Evolutionary conservation across 2,888 invertebrate species (phyloP).

Genomic region (Sphecodes monilicornis): DNA sequence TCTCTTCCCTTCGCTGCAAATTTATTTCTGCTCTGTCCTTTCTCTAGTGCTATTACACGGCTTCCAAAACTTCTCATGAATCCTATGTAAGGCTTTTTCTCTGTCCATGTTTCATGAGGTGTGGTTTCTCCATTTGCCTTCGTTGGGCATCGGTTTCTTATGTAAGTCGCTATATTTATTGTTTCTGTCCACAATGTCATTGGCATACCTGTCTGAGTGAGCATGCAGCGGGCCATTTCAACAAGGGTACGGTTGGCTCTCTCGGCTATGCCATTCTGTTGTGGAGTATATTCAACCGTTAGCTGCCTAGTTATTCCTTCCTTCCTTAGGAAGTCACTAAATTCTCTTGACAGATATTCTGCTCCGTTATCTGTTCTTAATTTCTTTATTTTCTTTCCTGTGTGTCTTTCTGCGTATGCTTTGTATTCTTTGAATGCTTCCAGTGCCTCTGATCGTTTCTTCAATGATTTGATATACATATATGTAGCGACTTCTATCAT

Average conservation of each 20-base stretch:
- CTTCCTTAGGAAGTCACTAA: conserved; percentile 24
- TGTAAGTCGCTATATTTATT: conserved; percentile 35
- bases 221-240: conserved; percentile 71
- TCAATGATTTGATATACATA: conserved; percentile 45
- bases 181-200: conserved; percentile 74
- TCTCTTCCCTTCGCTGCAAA: conserved; percentile 63
- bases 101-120: conserved; percentile 51
- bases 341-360: conserved; percentile 54
- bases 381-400: conserved; percentile 50
- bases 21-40: conserved; percentile 37
- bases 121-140: conserved; percentile 21
- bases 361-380: conserved; percentile 51
- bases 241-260: conserved; percentile 73
- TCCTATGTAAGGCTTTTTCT: conserved; percentile 59
- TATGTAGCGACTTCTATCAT: conserved; percentile 49
- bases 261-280: conserved; percentile 75
- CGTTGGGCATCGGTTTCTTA: conserved; percentile 48
- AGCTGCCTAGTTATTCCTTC: conserved; percentile 56
- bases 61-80: conserved; percentile 59
- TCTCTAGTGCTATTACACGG: conserved; percentile 45
- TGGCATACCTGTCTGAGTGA: conserved; percentile 61
- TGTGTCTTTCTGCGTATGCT: conserved; percentile 36
- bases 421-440: conserved; percentile 53
- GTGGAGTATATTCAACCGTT: conserved; percentile 68
- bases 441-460: conserved; percentile 33